Conservation (phyloP, 2,888 invertebrate species). For the Ptychoptera albimana region DNA sequence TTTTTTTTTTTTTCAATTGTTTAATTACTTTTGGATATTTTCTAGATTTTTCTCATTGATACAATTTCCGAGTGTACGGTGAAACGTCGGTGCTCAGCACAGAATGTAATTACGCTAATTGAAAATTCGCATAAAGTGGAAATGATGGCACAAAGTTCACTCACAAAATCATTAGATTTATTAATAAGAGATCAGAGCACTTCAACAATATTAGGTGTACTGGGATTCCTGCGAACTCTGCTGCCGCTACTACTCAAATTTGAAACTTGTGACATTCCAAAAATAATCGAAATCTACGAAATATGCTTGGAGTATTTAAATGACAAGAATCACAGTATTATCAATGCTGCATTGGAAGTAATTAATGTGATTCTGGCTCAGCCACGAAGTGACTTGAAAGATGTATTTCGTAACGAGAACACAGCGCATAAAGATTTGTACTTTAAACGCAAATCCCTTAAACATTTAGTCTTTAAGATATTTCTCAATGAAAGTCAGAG, state of each 20-base stretch:
- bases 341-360: constrained; percentile 71
- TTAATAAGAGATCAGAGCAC: constrained; percentile 27
- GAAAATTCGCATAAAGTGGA: constrained; percentile 53
- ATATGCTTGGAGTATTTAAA: constrained; percentile 54
- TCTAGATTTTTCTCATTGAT: constrained; percentile 29
- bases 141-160: constrained; percentile 34
- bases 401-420: constrained; percentile 2
- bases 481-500: constrained; percentile 2
- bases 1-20: not conserved
- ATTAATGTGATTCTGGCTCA: constrained; percentile 26
- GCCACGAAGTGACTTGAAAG: constrained; percentile 2
- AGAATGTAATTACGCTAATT: constrained; percentile 65
- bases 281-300: constrained; percentile 52
- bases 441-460: constrained; percentile 29
- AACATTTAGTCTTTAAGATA: constrained; percentile 29
- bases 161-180: constrained; percentile 23
- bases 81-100: constrained; percentile 65
- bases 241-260: constrained; percentile 37
- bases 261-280: constrained; percentile 18
- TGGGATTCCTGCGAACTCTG: constrained; percentile 46
- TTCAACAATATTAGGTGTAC: constrained; percentile 43
- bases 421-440: constrained; percentile 25
- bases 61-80: constrained; percentile 43
- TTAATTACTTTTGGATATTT: constrained; percentile 10
- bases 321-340: constrained; percentile 69